Conservation (phyloP, 2,888 invertebrate genomes). For the Macrophya annulata region DNA sequence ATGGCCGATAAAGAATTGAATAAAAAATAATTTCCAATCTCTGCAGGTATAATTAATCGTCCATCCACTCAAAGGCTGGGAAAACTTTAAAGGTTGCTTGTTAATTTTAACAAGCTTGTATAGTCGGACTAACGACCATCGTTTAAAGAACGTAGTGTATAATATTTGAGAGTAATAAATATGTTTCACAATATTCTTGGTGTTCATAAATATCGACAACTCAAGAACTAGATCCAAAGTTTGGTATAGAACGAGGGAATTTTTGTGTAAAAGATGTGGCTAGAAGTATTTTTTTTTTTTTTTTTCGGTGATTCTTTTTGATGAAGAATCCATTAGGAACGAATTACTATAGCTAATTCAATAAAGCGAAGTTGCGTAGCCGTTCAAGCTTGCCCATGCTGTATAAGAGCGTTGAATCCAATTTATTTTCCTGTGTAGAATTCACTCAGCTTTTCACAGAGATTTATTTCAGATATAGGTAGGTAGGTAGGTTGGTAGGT, state of each 20-base stretch:
- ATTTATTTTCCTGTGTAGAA: slow-evolving; percentile 37
- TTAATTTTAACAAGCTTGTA: slow-evolving; percentile 10
- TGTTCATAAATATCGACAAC: background rate
- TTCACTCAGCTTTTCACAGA: slow-evolving; percentile 33
- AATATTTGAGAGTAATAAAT: background rate
- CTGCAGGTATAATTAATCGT: slow-evolving; percentile 15
- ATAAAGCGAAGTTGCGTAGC: slow-evolving; percentile 4
- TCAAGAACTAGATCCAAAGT: background rate
- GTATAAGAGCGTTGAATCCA: slow-evolving; percentile 14
- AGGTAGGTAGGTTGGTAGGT: no score
- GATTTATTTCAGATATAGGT: slow-evolving; percentile 27
- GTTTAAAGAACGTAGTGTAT: background rate
- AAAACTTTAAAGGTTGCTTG: slow-evolving; percentile 1
- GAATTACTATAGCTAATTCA: slow-evolving; percentile 14
- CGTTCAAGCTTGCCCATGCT: background rate
- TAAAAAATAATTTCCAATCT: slow-evolving; percentile 5
- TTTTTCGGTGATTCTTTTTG: slow-evolving; percentile 4
- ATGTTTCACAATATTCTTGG: background rate
- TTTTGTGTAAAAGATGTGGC: background rate
- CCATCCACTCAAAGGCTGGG: background rate
- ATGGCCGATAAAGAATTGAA: background rate
- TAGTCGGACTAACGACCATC: background rate
- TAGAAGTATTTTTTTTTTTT: background rate
- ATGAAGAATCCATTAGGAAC: slow-evolving; percentile 18
- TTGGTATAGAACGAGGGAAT: background rate